Conservation (phyloP, 2,113 vertebrate species). For the Aviceda subcristata region DNA sequence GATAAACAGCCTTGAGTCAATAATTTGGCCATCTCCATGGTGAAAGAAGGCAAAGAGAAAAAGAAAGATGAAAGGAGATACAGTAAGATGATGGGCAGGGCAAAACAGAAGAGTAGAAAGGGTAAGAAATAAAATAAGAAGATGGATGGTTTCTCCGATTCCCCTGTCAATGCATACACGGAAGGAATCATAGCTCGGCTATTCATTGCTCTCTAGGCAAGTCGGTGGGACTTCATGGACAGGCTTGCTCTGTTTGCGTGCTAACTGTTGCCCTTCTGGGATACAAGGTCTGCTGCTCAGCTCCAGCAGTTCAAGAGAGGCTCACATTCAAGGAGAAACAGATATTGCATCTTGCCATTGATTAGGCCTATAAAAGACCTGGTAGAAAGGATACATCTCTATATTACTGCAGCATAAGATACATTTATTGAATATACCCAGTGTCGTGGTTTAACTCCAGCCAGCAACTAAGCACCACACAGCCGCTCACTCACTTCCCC, state of each 20-base stretch:
- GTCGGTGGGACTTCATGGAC: neutral
- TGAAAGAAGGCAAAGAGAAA: neutral
- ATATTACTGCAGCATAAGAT: neutral
- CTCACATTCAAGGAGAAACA: neutral
- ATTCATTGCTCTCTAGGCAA: neutral
- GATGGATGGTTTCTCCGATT: neutral
- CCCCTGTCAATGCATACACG: neutral
- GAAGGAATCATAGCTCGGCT: neutral
- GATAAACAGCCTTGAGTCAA: neutral
- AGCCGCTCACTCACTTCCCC: too few species aligned
- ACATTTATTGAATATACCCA: neutral
- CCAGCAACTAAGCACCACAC: too few species aligned
- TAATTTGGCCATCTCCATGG: neutral
- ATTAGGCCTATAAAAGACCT: neutral
- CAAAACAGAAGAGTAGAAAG: neutral
- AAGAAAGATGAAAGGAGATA: neutral
- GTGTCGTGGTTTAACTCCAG: too few species aligned
- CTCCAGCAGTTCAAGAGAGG: neutral
- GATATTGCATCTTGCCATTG: neutral
- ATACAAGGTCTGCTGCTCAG: neutral
- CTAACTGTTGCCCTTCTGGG: neutral
- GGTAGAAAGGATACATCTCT: too few species aligned
- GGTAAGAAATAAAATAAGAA: neutral
- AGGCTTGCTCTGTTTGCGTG: neutral
- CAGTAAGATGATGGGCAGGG: neutral